phyloP scores from a whole-genome alignment of 2,113 vertebrate genomes.

The Abramis brama region DNA sequence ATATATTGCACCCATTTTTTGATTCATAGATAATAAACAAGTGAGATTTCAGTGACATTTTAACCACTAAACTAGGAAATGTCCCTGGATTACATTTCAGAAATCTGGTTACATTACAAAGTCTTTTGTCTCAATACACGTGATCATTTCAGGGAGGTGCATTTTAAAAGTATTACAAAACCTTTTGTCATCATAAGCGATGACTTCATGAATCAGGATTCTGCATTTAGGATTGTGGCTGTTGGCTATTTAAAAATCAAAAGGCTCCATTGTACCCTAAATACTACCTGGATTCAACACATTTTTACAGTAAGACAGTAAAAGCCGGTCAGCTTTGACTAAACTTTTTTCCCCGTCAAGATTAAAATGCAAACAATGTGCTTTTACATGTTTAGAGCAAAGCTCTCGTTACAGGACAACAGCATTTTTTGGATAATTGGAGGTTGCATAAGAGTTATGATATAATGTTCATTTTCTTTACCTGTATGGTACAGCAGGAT shows the following conservation, averaged over 20 bases:
- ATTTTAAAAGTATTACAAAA: not conserved
- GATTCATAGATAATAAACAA: not conserved
- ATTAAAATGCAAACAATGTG: not conserved
- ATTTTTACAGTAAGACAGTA: constrained; percentile 4
- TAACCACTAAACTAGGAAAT: not conserved
- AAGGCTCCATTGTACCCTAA: not conserved
- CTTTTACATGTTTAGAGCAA: not conserved
- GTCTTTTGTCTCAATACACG: not conserved
- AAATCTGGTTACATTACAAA: not conserved
- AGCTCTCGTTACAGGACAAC: not conserved
- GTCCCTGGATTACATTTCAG: not conserved
- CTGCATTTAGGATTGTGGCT: not conserved
- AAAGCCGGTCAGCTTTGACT: not conserved
- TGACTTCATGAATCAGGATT: not conserved
- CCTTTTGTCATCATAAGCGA: not conserved
- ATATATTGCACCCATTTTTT: not conserved
- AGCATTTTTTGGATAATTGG: not conserved
- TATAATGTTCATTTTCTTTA: not conserved
- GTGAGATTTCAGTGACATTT: not conserved
- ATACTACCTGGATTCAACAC: not conserved
- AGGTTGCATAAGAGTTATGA: not conserved
- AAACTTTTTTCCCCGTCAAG: not conserved
- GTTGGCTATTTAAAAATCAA: not conserved
- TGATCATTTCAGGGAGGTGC: not conserved
- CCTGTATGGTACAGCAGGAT: not conserved